Evolutionary conservation across 2,113 vertebrate genomes (phyloP), one percentile per base, ranked within the genome.

Genomic region (Mungos mungo): DNA sequence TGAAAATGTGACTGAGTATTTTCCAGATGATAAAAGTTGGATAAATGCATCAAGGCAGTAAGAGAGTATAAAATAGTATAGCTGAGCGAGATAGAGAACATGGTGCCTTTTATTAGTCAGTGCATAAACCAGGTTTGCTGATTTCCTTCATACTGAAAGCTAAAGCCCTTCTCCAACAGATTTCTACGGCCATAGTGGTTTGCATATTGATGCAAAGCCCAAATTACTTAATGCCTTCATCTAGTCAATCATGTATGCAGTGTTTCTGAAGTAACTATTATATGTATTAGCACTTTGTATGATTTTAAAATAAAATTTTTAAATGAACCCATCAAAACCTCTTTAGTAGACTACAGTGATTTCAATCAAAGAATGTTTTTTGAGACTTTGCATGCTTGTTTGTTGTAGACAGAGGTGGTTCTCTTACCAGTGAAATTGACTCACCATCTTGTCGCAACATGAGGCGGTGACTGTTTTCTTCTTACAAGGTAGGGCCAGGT

Each of bases 181-280:
- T 57, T 93, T 94, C 3, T 77, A 92, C 18, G 38, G 84, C 41
- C 95, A 31, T 65, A 97, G 4, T 52, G 96, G 89, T 95, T 97
- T 98, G 93, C 97, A 83, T 93, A 95, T 45, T 97, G 93, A 94
- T 97, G 83, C 87, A 90, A 94, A 23, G 31, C 11, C 19, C 47
- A 98, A 93, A 38, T 81, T 97, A 96, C 82, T 93, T 74, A 95
- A 97, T 82, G 82, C 85, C 21, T 98, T 96, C 81, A 63, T 87
- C 93, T 96, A 97, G 90, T 96, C 68, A 97, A 97, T 96, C 93
- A 93, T 97, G 97, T 97, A 97, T 77, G 9, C 27, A 92, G n/a
- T 82, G 68, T 98, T 98, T 90, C 77, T 69, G 98, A 97, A 84
- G 97, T 98, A 98, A 98, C 92, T 54, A 57, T 69, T 87, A 88